Evolutionary conservation across 2,797 vertebrate species (phyloP).

Genomic region (Propithecus perrieri): DNA sequence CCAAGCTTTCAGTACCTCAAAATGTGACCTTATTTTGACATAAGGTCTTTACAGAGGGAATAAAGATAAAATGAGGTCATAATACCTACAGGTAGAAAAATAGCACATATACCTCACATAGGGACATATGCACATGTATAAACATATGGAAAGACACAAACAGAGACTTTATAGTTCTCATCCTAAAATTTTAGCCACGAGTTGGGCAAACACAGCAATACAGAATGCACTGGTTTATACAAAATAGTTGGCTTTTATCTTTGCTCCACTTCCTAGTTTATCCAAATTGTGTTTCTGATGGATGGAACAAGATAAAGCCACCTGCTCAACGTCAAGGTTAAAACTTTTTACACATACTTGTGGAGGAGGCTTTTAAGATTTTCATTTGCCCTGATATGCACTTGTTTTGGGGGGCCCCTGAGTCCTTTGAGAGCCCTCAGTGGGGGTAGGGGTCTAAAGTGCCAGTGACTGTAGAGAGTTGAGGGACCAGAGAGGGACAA

Average conservation of each 20-base stretch:
- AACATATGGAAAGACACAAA: background rate
- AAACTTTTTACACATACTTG: background rate
- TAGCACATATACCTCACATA: background rate
- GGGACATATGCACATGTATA: background rate
- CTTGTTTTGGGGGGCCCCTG: background rate
- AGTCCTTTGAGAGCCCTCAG: background rate
- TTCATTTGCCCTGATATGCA: background rate
- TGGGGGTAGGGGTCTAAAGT: background rate
- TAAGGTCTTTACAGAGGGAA: background rate
- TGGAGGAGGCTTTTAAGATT: background rate
- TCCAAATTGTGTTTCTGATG: background rate
- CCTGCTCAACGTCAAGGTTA: background rate
- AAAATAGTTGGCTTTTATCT: background rate
- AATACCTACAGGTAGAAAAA: background rate
- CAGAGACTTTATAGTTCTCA: background rate
- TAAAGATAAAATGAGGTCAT: background rate
- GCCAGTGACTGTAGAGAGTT: background rate
- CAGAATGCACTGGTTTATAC: background rate
- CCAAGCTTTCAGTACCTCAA: background rate
- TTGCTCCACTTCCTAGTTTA: background rate
- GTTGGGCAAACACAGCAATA: background rate
- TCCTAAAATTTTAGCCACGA: background rate
- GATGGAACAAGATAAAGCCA: background rate
- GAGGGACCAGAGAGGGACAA: too few relatives aligned
- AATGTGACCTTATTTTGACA: background rate